These are phyloP conservation scores for Zosterops borbonicus DNA, from an alignment of 2,113 vertebrate species.

Conservation along the genomic window DNA sequence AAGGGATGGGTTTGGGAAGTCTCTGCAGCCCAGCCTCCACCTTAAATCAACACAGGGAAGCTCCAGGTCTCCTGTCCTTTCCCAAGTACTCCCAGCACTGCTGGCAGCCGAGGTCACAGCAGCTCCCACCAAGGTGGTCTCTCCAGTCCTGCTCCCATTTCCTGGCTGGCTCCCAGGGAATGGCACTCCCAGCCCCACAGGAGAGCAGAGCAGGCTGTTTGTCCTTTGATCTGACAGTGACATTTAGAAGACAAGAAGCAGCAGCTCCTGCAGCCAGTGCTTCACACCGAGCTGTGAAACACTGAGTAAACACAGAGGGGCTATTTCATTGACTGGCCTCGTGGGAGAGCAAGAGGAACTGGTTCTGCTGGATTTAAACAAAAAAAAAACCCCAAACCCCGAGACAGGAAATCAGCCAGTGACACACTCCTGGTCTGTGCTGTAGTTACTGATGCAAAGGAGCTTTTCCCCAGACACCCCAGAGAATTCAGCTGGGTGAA, in stretches of 20 bases:
- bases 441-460: background rate
- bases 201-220: background rate
- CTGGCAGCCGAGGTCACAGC: background rate
- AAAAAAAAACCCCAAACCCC: background rate
- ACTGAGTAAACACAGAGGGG: background rate
- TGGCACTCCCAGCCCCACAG: background rate
- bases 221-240: conserved; percentile 8
- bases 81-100: background rate
- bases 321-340: background rate
- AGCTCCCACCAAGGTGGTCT: background rate
- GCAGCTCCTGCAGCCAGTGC: background rate
- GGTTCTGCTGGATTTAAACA: conserved; percentile 37
- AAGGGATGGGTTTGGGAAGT: background rate
- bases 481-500: background rate
- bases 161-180: background rate
- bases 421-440: background rate
- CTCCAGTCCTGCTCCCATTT: background rate
- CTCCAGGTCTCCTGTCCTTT: background rate
- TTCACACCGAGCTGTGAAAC: background rate
- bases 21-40: background rate
- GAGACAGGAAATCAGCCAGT: background rate
- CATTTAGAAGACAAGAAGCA: background rate
- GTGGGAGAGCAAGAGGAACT: conserved; percentile 15
- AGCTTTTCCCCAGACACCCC: background rate
- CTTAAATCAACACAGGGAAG: background rate